Evolutionary conservation across 2,888 invertebrate genomes (phyloP).

Genomic region (Drosophila ezoana): DNA sequence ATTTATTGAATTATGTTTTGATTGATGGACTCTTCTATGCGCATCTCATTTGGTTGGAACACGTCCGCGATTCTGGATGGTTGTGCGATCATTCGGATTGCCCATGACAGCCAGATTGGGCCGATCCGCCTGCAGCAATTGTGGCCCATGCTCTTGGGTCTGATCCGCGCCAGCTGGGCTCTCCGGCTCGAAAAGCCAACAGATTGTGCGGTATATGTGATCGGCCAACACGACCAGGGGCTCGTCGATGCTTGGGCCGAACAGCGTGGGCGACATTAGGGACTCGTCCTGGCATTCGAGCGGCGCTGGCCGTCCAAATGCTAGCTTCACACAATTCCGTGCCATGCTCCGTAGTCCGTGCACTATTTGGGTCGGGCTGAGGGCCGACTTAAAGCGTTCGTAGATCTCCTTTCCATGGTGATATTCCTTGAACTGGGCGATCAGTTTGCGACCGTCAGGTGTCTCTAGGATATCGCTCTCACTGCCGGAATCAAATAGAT

Average conservation of each 20-base stretch:
- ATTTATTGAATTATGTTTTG: neutral
- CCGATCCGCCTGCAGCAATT: neutral
- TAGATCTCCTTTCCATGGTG: too few species aligned
- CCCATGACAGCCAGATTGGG: neutral
- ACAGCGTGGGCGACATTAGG: neutral
- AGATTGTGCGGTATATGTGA: neutral
- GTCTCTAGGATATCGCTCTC: neutral
- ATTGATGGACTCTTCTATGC: neutral
- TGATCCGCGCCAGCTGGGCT: neutral
- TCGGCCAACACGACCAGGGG: neutral
- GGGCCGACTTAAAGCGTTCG: neutral
- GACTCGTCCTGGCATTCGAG: neutral
- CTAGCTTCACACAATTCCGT: neutral
- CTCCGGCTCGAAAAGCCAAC: neutral
- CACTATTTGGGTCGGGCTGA: neutral
- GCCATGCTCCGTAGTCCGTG: neutral
- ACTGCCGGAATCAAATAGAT: neutral
- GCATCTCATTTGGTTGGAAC: neutral
- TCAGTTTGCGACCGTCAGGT: neutral
- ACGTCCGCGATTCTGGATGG: neutral
- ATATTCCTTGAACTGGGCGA: neutral
- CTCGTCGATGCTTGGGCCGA: conserved; percentile 1
- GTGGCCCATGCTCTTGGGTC: neutral
- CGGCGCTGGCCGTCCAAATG: neutral
- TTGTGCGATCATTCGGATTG: neutral